Evolutionary conservation across 2,113 vertebrate genomes (phyloP), one percentile per base, ranked within the genome.

Genomic region (Leptodactylus fuscus): DNA sequence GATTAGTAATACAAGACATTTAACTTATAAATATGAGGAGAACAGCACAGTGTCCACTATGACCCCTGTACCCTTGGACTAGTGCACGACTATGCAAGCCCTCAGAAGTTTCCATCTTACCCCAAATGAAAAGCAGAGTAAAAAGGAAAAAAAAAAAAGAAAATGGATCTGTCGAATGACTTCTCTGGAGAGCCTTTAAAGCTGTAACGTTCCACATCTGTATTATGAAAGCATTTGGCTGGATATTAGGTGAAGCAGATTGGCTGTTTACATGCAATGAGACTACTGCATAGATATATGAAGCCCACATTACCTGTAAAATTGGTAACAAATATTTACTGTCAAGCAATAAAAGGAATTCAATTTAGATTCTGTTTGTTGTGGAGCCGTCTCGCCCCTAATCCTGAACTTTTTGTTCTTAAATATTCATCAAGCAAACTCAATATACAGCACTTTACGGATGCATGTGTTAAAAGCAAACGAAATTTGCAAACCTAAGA

Each of bases 381-480:
- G 48, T 34, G 29, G 7, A 53, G 29, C 48, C 29, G 48, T 69
- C 29, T 69, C 74, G 15, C 29, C 27, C 24, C 6, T 32, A 22
- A 77, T 53, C 46, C 48, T 34, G 18, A 51, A 34, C 48, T 32
- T 38, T 58, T 51, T 60, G 22, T 58, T 58, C 34, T 73, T 9
- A 53, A 73, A 73, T 82, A 82, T 73, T 82, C 46, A 82, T 51
- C 36, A 53, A 49, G 38, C n/a, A 27, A 70, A 70, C 27, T 81
- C 6, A 51, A 22, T 48, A 70, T 32, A 49, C 20, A 15, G 22
- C 36, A 58, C 29, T 49, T 69, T 81, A 49, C 62, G 27, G 46
- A 24, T 67, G 79, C 36, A 36, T 53, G 38, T 51, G 65, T 34
- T 32, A 46, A 53, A 82, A 38, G 44, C 2, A 65, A 83, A 58